Evolutionary conservation across 2,797 vertebrate species (phyloP), one percentile per base, ranked within the genome.

Genomic region (Setipinna tenuifilis): DNA sequence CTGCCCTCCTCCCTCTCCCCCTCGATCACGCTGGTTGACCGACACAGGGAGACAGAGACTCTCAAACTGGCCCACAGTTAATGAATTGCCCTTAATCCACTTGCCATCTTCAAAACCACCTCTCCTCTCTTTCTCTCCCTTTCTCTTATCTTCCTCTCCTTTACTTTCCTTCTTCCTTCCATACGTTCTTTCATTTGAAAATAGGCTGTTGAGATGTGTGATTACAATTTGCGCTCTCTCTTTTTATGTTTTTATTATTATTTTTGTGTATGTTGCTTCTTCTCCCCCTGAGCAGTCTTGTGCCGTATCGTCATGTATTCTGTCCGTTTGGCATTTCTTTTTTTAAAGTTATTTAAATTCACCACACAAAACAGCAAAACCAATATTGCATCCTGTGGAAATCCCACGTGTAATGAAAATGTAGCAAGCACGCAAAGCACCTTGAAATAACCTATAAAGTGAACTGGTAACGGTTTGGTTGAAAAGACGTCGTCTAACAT

Each of bases 41-140:
- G 92, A 93, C 95, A 96, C 94, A 94, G 94, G 91, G 95, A 96
- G 93, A 94, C 94, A 93, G 95, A 96, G 90, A 94, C 95, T 90
- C 93, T 95, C 48, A 96, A 96, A 94, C 91, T 95, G 91, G 93
- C 94, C 85, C 95, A 88, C 87, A 95, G 92, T 94, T 96, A 94
- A 93, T 92, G 92, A 92, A 93, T 90, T 91, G 90, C 90, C 83
- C 85, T 89, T 86, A 85, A 25, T 85, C 9, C 89, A 91, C 92
- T 89, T 90, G 90, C 92, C 90, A 82, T 80, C 61, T 90, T 88
- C 71, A 41, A 21, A 16, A 87, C 87, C 90, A 90, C 90, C 92
- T 93, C 91, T 86, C 86, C 93, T 90, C 92, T 94, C 93, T 93
- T 92, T 93, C 65, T 86, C 84, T 82, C 14, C 46, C 12, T 71